Conservation (phyloP, 2,797 vertebrate species). For the Pelobates cultripes region DNA sequence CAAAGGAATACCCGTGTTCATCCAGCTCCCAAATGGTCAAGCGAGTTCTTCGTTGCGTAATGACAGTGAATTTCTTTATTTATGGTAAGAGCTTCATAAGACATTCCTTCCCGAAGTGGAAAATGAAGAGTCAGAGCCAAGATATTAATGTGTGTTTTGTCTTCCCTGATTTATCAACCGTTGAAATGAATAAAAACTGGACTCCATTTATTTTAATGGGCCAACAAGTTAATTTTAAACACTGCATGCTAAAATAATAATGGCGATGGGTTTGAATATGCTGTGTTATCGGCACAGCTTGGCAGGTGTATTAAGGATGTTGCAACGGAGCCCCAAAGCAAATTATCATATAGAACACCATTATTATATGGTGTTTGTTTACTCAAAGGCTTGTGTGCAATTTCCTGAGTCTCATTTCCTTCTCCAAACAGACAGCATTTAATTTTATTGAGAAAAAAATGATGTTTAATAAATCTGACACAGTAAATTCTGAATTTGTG, state of each 20-base stretch:
- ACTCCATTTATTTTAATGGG: constrained; percentile 54
- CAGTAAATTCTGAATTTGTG: constrained; percentile 1
- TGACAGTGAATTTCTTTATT: background rate
- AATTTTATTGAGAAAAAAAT: constrained; percentile 7
- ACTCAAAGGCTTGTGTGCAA: background rate
- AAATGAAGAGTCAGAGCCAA: constrained; percentile 36
- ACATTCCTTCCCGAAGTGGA: constrained; percentile 2
- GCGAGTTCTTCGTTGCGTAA: too few species aligned
- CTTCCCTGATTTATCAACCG: constrained; percentile 47
- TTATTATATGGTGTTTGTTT: background rate
- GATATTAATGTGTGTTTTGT: constrained; percentile 51
- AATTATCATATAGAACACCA: background rate
- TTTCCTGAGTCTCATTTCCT: background rate
- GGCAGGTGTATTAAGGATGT: background rate
- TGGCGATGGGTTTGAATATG: background rate
- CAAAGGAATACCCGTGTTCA: too few species aligned
- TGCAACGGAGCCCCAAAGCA: background rate
- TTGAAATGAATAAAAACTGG: constrained; percentile 46
- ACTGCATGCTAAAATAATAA: constrained; percentile 44
- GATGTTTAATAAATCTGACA: constrained; percentile 8
- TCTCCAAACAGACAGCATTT: constrained; percentile 1
- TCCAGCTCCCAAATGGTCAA: too few species aligned
- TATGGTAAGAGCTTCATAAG: background rate
- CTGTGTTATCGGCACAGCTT: constrained; percentile 1
- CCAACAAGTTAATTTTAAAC: constrained; percentile 54